Conservation (phyloP, 2,888 invertebrate species). For the Gisinianus flammeolus region DNA sequence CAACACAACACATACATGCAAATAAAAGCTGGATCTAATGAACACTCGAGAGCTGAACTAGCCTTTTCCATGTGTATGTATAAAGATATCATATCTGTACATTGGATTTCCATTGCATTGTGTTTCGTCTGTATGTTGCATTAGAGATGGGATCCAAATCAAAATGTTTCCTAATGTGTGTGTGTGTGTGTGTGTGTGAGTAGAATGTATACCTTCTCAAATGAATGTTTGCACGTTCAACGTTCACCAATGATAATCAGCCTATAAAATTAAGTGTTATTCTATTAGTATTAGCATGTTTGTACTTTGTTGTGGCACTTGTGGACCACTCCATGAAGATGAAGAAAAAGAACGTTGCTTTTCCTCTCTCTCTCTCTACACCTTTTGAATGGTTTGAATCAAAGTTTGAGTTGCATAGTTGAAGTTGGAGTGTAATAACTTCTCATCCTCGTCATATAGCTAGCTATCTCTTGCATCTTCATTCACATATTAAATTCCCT, state of each 20-base stretch:
- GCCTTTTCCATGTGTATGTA: neutral
- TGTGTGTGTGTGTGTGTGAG: neutral
- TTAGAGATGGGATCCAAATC: neutral
- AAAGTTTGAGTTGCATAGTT: neutral
- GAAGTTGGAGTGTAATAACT: neutral
- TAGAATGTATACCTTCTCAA: neutral
- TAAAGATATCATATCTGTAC: neutral
- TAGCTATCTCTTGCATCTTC: too few relatives aligned
- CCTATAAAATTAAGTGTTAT: slow-evolving; percentile 24
- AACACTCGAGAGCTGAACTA: neutral
- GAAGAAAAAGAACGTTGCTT: too few relatives aligned
- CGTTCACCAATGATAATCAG: slow-evolving; percentile 1
- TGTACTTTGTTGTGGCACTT: neutral
- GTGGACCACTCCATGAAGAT: neutral
- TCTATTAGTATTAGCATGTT: slow-evolving; percentile 18
- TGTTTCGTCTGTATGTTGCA: neutral
- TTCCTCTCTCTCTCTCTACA: neutral
- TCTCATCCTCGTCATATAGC: neutral
- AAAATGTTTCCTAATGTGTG: neutral
- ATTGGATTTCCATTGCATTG: neutral
- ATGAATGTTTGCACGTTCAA: neutral
- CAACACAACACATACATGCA: neutral
- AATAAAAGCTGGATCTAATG: neutral
- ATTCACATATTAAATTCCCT: neutral
- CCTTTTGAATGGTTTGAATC: neutral